These are phyloP conservation scores for Acleris literana DNA, from an alignment of 2,888 invertebrate genomes.

Conservation along the genomic window DNA sequence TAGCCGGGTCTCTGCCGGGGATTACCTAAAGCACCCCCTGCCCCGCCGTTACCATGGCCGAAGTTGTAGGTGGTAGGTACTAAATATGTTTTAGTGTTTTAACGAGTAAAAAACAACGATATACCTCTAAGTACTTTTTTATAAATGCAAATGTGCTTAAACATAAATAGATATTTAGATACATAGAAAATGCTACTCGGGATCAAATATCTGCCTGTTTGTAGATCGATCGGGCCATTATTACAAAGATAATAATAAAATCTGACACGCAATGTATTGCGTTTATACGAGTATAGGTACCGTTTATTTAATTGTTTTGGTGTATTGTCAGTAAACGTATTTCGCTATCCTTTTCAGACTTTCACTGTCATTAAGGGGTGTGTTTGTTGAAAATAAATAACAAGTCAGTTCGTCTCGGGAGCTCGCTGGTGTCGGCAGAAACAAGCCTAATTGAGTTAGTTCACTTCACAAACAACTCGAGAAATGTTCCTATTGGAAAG, in stretches of 20 bases:
- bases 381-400: conserved; percentile 40
- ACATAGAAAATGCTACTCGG: too few relatives aligned
- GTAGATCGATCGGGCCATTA: too few relatives aligned
- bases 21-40: too few relatives aligned
- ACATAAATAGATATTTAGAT: too few relatives aligned
- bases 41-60: too few relatives aligned
- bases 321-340: neutral
- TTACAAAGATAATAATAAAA: conserved; percentile 55
- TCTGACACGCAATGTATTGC: conserved; percentile 46
- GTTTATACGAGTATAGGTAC: neutral
- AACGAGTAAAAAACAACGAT: too few relatives aligned
- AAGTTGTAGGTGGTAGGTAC: too few relatives aligned
- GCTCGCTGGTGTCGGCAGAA: conserved; percentile 43
- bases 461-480: conserved; percentile 46
- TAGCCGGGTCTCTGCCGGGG: too few relatives aligned
- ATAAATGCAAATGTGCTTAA: too few relatives aligned
- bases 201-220: too few relatives aligned
- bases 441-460: conserved; percentile 50
- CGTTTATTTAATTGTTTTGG: neutral
- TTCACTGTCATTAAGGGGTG: conserved; percentile 14
- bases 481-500: conserved; percentile 48
- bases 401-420: conserved; percentile 39
- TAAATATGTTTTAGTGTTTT: too few relatives aligned
- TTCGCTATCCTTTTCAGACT: conserved; percentile 8
- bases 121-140: too few relatives aligned